Conservation (phyloP, 2,797 vertebrate genomes). For the Carapus acus region DNA sequence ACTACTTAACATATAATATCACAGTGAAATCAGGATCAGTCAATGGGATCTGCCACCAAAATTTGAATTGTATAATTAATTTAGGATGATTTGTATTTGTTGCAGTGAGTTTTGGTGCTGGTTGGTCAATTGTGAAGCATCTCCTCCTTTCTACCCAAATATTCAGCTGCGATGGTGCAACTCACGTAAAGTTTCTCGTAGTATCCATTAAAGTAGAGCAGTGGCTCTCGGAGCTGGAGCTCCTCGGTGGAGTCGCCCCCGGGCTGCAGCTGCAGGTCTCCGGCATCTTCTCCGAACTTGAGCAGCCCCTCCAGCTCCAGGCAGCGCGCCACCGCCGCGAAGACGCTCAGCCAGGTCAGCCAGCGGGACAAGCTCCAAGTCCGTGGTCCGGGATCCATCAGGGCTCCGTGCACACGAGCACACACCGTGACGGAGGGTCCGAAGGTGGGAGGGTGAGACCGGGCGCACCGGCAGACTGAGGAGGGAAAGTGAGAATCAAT, state of each 20-base stretch:
- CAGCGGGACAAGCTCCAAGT: slow-evolving; percentile 1
- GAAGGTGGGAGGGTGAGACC: not conserved
- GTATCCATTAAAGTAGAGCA: slow-evolving; percentile 19
- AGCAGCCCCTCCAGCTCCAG: slow-evolving; percentile 51
- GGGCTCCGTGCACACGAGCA: not conserved
- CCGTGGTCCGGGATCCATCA: slow-evolving; percentile 23
- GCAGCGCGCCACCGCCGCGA: slow-evolving; percentile 9
- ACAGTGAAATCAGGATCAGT: too few relatives aligned
- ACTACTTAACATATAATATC: too few relatives aligned
- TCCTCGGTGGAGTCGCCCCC: slow-evolving; percentile 33
- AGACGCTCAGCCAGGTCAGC: not conserved
- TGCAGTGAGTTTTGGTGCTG: too few relatives aligned
- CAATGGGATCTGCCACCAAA: too few relatives aligned
- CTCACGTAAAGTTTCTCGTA: slow-evolving; percentile 44
- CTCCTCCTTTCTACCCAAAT: too few relatives aligned
- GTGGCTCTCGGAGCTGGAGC: slow-evolving; percentile 9
- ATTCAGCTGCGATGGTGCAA: not conserved
- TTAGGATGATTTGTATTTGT: too few relatives aligned
- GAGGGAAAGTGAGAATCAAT: not conserved
- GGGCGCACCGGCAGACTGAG: slow-evolving; percentile 5
- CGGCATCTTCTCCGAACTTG: slow-evolving; percentile 43
- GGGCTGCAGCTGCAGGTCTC: slow-evolving; percentile 39
- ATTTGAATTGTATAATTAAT: too few relatives aligned
- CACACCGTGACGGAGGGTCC: slow-evolving; percentile 4
- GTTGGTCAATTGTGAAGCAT: too few relatives aligned